Evolutionary conservation across 2,888 invertebrate species (phyloP).

Genomic region (Ecliptopera silaceata): DNA sequence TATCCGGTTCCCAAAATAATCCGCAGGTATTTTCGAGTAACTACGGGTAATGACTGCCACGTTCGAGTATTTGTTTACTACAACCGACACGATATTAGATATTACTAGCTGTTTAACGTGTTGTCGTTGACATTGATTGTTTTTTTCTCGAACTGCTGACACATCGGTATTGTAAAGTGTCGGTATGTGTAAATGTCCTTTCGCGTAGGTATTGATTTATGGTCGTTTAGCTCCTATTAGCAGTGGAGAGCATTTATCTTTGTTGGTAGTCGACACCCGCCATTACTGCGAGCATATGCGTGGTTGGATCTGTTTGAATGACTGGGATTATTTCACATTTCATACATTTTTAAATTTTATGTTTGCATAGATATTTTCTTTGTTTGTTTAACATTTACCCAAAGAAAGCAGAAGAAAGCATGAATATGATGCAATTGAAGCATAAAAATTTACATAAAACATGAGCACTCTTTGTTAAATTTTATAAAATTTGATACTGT

Average conservation of each 20-base stretch:
- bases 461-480: not conserved
- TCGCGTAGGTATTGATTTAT: conserved; percentile 59
- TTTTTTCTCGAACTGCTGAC: no score
- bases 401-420: no score
- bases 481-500: conserved; percentile 18
- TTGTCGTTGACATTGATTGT: no score
- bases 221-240: conserved; percentile 57
- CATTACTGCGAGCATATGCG: conserved; percentile 7
- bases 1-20: conserved; percentile 2
- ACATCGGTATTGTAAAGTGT: no score
- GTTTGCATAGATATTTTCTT: no score
- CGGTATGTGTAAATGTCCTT: conserved; percentile 3
- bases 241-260: conserved; percentile 44
- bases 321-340: not conserved
- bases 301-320: conserved; percentile 3
- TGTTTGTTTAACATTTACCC: no score
- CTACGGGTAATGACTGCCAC: conserved; percentile 43
- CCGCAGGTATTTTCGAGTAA: conserved; percentile 34
- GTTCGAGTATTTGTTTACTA: not conserved
- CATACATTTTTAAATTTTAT: no score
- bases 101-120: no score
- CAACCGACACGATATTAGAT: no score
- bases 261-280: conserved; percentile 37
- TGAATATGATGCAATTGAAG: no score
- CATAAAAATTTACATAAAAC: no score